A percentile compares a stretch with the other conserved stretches of the same genome.
Evolutionary conservation across 2,113 vertebrate genomes (phyloP).

Genomic region (Fulmarus glacialis): DNA sequence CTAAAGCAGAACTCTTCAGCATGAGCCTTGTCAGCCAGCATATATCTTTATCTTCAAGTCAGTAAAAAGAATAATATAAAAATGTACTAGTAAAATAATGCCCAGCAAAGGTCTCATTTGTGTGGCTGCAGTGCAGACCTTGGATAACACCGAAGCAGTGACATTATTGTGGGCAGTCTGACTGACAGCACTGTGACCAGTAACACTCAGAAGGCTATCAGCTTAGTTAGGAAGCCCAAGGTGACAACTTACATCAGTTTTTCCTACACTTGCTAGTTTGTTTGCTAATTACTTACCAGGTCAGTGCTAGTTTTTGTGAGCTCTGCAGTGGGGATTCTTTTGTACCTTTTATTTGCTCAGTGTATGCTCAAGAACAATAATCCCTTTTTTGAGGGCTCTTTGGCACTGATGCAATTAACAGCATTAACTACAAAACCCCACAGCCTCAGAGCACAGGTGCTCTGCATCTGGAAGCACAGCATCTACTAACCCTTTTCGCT

Average conservation of each 20-base stretch:
- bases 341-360: not conserved
- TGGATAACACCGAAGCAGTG: not conserved
- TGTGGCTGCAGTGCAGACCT: not conserved
- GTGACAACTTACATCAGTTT: not conserved
- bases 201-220: not conserved
- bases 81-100: not conserved
- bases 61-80: slow-evolving; percentile 19
- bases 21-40: slow-evolving; percentile 37
- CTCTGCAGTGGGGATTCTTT: not conserved
- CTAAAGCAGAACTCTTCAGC: slow-evolving; percentile 19
- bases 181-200: not conserved
- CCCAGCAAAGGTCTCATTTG: not conserved
- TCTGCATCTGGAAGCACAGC: not conserved
- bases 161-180: not conserved
- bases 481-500: not conserved
- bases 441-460: not conserved
- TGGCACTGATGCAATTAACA: not conserved
- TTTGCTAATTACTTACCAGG: not conserved
- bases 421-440: not conserved
- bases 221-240: not conserved
- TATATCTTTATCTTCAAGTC: slow-evolving; percentile 17
- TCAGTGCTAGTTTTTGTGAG: not conserved
- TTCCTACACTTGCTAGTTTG: not conserved
- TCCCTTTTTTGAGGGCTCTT: not conserved
- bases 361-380: not conserved